Conservation (phyloP, 2,797 vertebrate species). For the Platalea minor region DNA sequence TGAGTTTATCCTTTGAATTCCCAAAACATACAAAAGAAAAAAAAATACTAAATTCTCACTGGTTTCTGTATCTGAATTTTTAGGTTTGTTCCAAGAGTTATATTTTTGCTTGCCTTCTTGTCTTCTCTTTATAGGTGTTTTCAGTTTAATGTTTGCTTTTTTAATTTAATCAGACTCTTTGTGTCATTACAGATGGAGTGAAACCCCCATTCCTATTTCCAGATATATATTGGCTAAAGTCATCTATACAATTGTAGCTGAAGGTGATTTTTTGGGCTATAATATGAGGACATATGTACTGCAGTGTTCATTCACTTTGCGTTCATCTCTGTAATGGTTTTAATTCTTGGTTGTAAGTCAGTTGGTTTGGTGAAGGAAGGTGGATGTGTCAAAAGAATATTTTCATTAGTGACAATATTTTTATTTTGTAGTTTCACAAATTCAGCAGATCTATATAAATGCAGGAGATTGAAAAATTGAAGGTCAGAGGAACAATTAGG, state of each 20-base stretch:
- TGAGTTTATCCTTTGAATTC: background rate
- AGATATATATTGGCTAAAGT: background rate
- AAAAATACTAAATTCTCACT: background rate
- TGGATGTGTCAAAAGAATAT: background rate
- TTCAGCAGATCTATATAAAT: background rate
- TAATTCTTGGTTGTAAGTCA: background rate
- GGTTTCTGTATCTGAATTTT: background rate
- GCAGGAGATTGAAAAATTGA: background rate
- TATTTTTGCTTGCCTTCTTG: background rate
- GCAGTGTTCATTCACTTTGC: background rate
- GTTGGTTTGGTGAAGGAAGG: background rate
- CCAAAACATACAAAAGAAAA: background rate
- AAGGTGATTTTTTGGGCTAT: background rate
- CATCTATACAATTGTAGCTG: background rate
- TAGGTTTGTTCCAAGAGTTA: background rate
- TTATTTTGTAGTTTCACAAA: background rate
- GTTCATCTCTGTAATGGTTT: background rate
- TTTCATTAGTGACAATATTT: background rate
- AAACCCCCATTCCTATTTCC: background rate
- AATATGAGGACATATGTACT: background rate
- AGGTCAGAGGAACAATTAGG: background rate
- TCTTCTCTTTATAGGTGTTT: background rate
- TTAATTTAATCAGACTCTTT: background rate
- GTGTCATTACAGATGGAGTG: background rate
- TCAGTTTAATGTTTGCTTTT: background rate